A percentile compares a stretch with the other conserved stretches of the same genome.
phyloP scores from a whole-genome alignment of 2,113 vertebrate species.

The Smithornis capensis region DNA sequence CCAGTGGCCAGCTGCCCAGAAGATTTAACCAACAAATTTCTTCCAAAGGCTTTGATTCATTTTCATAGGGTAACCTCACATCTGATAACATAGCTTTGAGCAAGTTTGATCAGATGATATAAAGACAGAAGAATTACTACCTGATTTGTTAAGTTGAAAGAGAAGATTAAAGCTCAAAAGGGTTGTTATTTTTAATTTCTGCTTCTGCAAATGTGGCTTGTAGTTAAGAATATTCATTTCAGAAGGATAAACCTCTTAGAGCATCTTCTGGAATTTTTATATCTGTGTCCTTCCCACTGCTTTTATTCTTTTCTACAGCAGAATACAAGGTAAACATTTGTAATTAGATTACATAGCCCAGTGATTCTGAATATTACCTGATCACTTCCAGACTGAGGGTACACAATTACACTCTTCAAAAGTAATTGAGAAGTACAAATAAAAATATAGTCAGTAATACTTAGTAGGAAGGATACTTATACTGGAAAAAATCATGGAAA shows the following conservation, averaged over 20 bases:
- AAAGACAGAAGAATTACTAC: neutral
- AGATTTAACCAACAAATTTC: neutral
- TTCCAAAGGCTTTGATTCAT: neutral
- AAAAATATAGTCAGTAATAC: neutral
- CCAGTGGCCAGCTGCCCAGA: neutral
- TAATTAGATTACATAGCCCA: slow-evolving; percentile 35
- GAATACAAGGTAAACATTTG: slow-evolving; percentile 43
- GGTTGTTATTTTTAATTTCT: neutral
- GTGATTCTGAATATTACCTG: slow-evolving; percentile 52
- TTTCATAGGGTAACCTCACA: neutral
- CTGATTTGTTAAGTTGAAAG: neutral
- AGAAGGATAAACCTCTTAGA: neutral
- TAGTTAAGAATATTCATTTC: neutral
- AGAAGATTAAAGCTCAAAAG: neutral
- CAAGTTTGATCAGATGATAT: neutral
- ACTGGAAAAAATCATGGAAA: neutral
- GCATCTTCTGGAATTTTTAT: neutral
- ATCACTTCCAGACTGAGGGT: slow-evolving; percentile 15
- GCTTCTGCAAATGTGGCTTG: neutral
- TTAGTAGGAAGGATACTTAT: neutral
- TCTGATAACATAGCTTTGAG: neutral
- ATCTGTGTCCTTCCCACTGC: neutral
- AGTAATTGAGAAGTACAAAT: slow-evolving; percentile 21
- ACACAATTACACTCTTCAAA: slow-evolving; percentile 28
- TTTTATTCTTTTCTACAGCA: slow-evolving; percentile 6